Evolutionary conservation across 2,113 vertebrate species (phyloP).

Genomic region (Garra rufa): DNA sequence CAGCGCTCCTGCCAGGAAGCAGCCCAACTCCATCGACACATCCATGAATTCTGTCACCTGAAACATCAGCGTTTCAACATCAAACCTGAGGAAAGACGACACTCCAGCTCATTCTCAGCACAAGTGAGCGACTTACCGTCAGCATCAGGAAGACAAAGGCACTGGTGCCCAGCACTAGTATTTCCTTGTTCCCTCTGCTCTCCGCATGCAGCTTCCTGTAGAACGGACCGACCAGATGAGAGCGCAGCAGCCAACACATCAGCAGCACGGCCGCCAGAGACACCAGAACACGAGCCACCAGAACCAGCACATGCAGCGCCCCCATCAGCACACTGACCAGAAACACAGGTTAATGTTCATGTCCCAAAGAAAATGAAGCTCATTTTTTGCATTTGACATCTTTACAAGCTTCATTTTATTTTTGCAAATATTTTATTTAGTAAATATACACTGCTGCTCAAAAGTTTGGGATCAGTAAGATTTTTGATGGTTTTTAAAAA

Average conservation of each 20-base stretch:
- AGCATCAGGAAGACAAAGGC: conserved; percentile 95
- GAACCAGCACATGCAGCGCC: conserved; percentile 80
- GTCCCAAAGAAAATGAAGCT: too few species aligned
- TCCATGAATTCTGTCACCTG: conserved; percentile 92
- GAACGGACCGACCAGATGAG: conserved; percentile 88
- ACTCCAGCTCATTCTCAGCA: too few species aligned
- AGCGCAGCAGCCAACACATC: conserved; percentile 85
- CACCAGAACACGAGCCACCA: conserved; percentile 85
- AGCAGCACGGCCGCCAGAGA: conserved; percentile 88
- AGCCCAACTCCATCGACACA: conserved; percentile 97
- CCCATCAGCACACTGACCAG: conserved; percentile 66
- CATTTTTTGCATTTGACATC: too few species aligned
- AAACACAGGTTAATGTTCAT: background rate
- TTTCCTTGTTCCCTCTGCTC: conserved; percentile 94
- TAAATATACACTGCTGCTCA: too few species aligned
- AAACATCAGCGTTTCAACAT: background rate
- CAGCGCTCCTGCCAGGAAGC: conserved; percentile 93
- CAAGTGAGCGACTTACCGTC: conserved; percentile 73
- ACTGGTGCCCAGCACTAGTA: conserved; percentile 88
- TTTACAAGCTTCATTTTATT: too few species aligned
- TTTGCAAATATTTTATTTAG: too few species aligned
- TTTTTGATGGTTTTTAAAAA: too few species aligned
- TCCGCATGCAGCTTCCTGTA: conserved; percentile 90
- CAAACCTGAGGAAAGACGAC: background rate
- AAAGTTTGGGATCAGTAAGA: too few species aligned